These are phyloP conservation scores for Lycocorax pyrrhopterus DNA, from an alignment of 2,113 vertebrate species.

Conservation along the genomic window DNA sequence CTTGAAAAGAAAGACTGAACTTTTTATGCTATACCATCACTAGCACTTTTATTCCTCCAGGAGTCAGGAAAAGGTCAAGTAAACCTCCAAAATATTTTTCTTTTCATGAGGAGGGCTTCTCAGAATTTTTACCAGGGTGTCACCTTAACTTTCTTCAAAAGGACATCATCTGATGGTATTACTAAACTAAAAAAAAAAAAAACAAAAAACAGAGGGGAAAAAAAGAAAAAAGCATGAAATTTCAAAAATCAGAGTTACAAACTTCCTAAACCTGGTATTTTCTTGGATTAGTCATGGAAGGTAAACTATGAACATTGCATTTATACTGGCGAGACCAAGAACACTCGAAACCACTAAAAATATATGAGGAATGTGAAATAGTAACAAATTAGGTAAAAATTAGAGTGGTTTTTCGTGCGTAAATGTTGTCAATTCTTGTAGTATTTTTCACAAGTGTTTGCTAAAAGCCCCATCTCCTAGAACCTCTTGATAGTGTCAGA, in stretches of 20 bases:
- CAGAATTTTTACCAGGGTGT: neutral
- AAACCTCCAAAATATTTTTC: neutral
- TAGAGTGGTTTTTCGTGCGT: neutral
- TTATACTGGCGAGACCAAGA: neutral
- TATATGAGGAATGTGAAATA: neutral
- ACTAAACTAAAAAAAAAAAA: neutral
- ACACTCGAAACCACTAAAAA: neutral
- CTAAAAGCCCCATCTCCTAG: neutral
- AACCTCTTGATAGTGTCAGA: neutral
- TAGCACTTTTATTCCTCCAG: neutral
- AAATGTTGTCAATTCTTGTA: neutral
- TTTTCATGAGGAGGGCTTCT: neutral
- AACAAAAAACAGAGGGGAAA: rapidly evolving
- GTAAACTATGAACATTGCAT: neutral
- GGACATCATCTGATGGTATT: neutral
- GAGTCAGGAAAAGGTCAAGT: neutral
- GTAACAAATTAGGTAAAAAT: neutral
- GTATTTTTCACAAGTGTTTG: neutral
- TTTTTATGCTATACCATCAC: neutral
- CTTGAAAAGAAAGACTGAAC: neutral
- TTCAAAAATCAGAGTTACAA: neutral
- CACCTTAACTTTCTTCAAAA: neutral
- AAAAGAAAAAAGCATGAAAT: neutral
- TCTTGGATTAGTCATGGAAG: neutral
- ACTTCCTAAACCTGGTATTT: neutral